Evolutionary conservation across 2,888 invertebrate genomes (phyloP), one percentile per base, ranked within the genome.

Genomic region (Malacosoma neustria): DNA sequence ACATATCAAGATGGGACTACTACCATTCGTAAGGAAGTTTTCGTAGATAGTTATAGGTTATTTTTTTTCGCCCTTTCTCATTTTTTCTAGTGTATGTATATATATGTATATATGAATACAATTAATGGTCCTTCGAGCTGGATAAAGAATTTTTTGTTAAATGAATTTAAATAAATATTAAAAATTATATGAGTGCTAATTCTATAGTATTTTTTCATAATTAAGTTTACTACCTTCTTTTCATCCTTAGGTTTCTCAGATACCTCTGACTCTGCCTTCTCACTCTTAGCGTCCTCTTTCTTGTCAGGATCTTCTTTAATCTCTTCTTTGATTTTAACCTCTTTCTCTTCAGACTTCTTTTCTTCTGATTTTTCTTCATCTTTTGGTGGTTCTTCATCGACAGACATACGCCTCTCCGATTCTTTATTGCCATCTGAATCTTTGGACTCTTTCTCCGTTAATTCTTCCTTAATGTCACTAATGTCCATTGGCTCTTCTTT

Each of bases 161-260:
- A n/a, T n/a, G n/a, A n/a, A n/a, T n/a, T n/a, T n/a, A n/a, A n/a
- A n/a, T n/a, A n/a, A n/a, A n/a, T n/a, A n/a, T n/a, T n/a, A n/a
- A n/a, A n/a, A n/a, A n/a, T n/a, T n/a, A n/a, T n/a, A n/a, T n/a
- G n/a, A n/a, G n/a, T n/a, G n/a, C n/a, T n/a, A n/a, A n/a, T n/a
- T n/a, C n/a, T n/a, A n/a, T n/a, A n/a, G n/a, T n/a, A n/a, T n/a
- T n/a, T n/a, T n/a, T n/a, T n/a, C n/a, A n/a, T n/a, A n/a, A n/a
- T n/a, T n/a, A n/a, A n/a, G n/a, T n/a, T n/a, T n/a, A 14, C 39
- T 57, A 70, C 69, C 66, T 70, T 70, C 52, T 70, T 70, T 2
- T 69, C 69, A 2, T 87, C 84, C 61, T 89, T 87, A 13, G 84
- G 64, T 43, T 84, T 88, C 70, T 75, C 87, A 35, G 81, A 73